phyloP scores from a whole-genome alignment of 1,140 invertebrate species.

The Aethina tumida region DNA sequence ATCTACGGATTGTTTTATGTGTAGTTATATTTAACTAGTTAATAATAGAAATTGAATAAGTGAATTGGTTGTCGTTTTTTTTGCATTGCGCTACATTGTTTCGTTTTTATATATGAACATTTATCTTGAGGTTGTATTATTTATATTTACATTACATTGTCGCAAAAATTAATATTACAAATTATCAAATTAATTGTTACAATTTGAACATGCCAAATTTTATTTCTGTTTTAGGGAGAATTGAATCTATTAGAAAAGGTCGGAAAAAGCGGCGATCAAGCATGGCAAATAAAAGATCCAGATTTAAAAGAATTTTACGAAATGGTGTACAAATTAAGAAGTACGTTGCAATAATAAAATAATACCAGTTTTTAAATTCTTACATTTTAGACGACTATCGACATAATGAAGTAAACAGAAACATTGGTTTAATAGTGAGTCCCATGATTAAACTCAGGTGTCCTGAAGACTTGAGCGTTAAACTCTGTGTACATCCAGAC shows the following conservation, averaged over 20 bases:
- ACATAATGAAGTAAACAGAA: constrained; percentile 57
- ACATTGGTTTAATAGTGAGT: constrained; percentile 73
- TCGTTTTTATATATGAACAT: too few species aligned
- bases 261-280: constrained; percentile 18
- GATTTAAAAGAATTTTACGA: constrained; percentile 70
- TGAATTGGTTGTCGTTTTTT: too few species aligned
- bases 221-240: constrained; percentile 17
- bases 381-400: constrained; percentile 52
- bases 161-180: too few species aligned
- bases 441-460: constrained; percentile 69
- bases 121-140: too few species aligned
- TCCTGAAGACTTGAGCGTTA: constrained; percentile 69
- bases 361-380: constrained; percentile 5
- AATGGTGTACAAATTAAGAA: constrained; percentile 66
- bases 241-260: constrained; percentile 41
- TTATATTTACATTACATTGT: too few species aligned
- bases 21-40: too few species aligned
- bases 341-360: constrained; percentile 37
- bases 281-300: constrained; percentile 42
- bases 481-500: constrained; percentile 69
- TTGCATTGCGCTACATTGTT: too few species aligned
- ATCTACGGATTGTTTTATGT: too few species aligned
- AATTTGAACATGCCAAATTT: too few species aligned
- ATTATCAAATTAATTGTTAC: too few species aligned
- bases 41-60: too few species aligned